Conservation (phyloP, 1,140 invertebrate genomes). For the Pollicipes pollicipes region DNA sequence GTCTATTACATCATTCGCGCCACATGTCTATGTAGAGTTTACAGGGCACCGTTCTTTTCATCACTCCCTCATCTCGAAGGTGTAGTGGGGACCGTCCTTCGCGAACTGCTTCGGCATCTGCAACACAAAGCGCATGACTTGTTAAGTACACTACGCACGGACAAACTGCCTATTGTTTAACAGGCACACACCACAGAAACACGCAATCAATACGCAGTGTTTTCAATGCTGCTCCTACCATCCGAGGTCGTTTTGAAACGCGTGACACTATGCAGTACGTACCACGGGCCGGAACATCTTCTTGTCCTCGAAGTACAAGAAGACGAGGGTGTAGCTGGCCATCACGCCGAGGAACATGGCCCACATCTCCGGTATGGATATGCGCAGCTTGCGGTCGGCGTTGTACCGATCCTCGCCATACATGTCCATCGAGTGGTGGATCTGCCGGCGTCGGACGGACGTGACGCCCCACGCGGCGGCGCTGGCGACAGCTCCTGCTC, state of each 20-base stretch:
- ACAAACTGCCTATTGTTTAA: too few relatives aligned
- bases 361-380: neutral
- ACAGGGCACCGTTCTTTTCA: too few relatives aligned
- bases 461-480: neutral
- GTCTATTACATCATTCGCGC: too few relatives aligned
- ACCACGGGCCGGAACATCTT: constrained; percentile 13
- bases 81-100: constrained; percentile 11
- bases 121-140: too few relatives aligned
- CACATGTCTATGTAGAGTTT: too few relatives aligned
- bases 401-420: constrained; percentile 15
- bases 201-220: too few relatives aligned
- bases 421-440: constrained; percentile 15
- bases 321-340: neutral
- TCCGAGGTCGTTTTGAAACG: too few relatives aligned
- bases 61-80: constrained; percentile 13
- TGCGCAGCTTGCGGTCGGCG: constrained; percentile 6
- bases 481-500: neutral
- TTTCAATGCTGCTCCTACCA: too few relatives aligned
- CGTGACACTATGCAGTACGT: too few relatives aligned
- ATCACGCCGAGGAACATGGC: constrained; percentile 11
- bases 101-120: constrained; percentile 12
- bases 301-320: constrained; percentile 6
- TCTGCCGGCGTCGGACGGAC: constrained; percentile 8
- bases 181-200: too few relatives aligned
- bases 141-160: too few relatives aligned